Base-by-base conservation (phyloP, 2,888 invertebrate genomes). In the Ophion ellenae region DNA sequence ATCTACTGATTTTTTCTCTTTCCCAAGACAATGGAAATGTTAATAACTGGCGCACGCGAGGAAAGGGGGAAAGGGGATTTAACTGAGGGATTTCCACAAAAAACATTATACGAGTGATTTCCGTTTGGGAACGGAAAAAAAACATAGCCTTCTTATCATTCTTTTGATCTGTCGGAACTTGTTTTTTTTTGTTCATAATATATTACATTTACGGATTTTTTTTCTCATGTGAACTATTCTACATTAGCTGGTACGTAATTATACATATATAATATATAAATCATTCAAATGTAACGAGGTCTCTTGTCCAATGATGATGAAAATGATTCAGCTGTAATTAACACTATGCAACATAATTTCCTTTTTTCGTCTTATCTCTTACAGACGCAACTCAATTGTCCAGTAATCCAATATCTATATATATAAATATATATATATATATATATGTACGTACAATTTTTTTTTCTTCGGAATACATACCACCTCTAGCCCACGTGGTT, bases 251-350 rank as follows among this genome's bases (percentile, higher is more conserved):
- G 73, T 85, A 88, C 76, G 78, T 89, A 89, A 88, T 89, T 88
- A 88, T 86, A 87, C 87, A 87, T 89, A 86, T 87, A 87, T 87
- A 86, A 83, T 87, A 85, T 85, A 88, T 88, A 89, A 87, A 88
- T 88, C 88, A 90, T 89, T 87, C 87, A 89, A 89, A 86, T 89
- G 83, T 89, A 89, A 86, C 87, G 88, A 87, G 82, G 86, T 89
- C 84, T 84, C 87, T 79, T 84, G 80, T 73, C 67, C 84, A 86
- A 86, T 86, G 84, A 86, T 86, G 84, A 81, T 82, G 86, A 86
- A 86, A 84, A 85, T 82, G 80, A 82, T 86, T 73, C 71, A 76
- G 61, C 76, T 74, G 81, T 86, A 73, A 82, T 32, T 86, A 86
- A 77, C 74, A 83, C 86, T 86, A 86, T 86, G 83, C 83, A 86